phyloP scores from a whole-genome alignment of 1,140 invertebrate species.

The Ceratina japonica region DNA sequence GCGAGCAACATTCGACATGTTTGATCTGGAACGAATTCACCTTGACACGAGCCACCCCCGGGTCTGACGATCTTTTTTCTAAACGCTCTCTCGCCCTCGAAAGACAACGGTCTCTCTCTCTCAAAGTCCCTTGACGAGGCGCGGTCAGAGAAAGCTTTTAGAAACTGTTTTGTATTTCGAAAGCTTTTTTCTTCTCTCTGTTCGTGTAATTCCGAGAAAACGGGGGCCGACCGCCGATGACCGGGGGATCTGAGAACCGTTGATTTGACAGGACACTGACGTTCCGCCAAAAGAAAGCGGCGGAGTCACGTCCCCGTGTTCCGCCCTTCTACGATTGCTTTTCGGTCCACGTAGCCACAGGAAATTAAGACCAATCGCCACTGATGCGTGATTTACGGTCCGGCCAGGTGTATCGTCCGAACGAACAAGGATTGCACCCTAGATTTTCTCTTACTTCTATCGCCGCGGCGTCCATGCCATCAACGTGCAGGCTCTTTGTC shows the following conservation, averaged over 20 bases:
- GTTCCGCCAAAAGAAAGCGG: constrained; percentile 1
- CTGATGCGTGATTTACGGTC: constrained; percentile 67
- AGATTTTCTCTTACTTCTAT: constrained; percentile 16
- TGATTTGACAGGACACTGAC: constrained; percentile 48
- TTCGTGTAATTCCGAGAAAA: background rate
- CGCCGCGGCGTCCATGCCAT: constrained; percentile 54
- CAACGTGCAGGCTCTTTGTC: constrained; percentile 62
- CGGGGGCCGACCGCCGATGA: background rate
- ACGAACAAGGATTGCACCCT: constrained; percentile 25
- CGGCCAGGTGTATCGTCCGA: constrained; percentile 43
- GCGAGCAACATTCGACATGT: background rate
- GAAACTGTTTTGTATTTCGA: too few relatives aligned
- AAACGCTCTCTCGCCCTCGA: too few relatives aligned
- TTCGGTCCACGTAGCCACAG: constrained; percentile 66
- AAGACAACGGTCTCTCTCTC: background rate
- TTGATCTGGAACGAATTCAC: background rate
- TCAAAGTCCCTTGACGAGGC: background rate
- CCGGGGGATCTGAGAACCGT: constrained; percentile 16
- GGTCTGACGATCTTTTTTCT: too few relatives aligned
- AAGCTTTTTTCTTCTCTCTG: too few relatives aligned
- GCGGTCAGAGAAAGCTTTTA: background rate
- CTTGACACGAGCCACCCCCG: constrained; percentile 2
- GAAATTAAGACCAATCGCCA: constrained; percentile 72
- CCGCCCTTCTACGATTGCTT: constrained; percentile 29
- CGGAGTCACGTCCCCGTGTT: constrained; percentile 20